Conservation (phyloP, 2,888 invertebrate genomes). For the Mythimna impura region DNA sequence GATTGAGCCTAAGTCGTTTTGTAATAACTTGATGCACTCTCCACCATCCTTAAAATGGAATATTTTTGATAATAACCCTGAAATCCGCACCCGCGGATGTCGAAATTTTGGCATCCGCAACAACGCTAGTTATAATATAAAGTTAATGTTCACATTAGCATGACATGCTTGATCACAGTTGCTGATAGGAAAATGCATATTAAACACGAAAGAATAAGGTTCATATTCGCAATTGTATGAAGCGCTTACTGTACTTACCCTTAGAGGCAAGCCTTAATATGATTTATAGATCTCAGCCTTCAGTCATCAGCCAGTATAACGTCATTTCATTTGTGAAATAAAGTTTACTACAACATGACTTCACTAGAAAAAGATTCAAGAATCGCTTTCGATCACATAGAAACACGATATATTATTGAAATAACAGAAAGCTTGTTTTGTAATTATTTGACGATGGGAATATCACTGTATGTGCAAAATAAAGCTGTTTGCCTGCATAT, state of each 20-base stretch:
- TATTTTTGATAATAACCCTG: too few species aligned
- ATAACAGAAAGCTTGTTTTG: background rate
- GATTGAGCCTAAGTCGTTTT: too few species aligned
- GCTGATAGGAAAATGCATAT: background rate
- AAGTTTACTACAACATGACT: background rate
- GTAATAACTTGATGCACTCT: too few species aligned
- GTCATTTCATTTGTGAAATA: conserved; percentile 27
- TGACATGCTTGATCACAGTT: background rate
- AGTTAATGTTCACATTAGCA: background rate
- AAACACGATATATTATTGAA: background rate
- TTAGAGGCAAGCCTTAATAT: background rate
- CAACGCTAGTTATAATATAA: too few species aligned
- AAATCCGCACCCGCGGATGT: too few species aligned
- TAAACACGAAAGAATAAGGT: background rate
- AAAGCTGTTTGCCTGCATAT: background rate
- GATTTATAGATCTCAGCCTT: background rate
- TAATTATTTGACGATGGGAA: too few species aligned
- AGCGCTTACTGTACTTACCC: background rate
- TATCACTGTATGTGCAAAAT: background rate
- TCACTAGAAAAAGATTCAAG: background rate
- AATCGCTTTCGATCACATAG: background rate
- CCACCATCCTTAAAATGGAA: too few species aligned
- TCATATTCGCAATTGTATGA: background rate
- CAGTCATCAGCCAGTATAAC: background rate
- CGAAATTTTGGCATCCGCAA: too few species aligned